These are phyloP conservation scores for Papilio gigon DNA, from an alignment of 2,888 invertebrate species.

Conservation along the genomic window DNA sequence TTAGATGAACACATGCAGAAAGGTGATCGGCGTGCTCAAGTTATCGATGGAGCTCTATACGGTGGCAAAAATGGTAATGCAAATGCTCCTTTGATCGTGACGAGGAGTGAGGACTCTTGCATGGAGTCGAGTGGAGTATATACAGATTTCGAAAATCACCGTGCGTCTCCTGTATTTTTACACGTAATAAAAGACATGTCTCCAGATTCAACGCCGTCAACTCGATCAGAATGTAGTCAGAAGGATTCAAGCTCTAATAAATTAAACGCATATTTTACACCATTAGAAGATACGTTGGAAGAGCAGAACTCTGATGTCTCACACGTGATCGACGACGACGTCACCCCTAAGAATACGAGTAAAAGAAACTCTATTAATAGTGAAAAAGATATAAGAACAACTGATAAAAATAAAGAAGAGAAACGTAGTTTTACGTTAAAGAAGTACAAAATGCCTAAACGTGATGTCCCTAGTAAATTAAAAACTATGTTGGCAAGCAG, in stretches of 20 bases:
- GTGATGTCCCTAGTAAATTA: slow-evolving; percentile 89
- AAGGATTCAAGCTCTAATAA: slow-evolving; percentile 69
- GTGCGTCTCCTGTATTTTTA: slow-evolving; percentile 76
- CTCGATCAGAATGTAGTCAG: slow-evolving; percentile 78
- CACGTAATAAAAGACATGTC: slow-evolving; percentile 86
- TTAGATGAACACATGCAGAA: slow-evolving; percentile 88
- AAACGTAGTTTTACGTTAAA: slow-evolving; percentile 82
- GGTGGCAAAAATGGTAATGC: slow-evolving; percentile 85
- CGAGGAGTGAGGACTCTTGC: slow-evolving; percentile 87
- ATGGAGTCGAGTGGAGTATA: slow-evolving; percentile 96
- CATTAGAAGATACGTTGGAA: slow-evolving; percentile 59
- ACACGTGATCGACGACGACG: slow-evolving; percentile 59
- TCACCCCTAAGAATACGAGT: slow-evolving; percentile 69
- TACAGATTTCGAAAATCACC: slow-evolving; percentile 90
- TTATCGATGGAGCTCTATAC: slow-evolving; percentile 95
- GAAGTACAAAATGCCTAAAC: slow-evolving; percentile 90
- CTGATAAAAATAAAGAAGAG: slow-evolving; percentile 78
- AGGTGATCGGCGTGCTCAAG: slow-evolving; percentile 89
- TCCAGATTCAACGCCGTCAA: slow-evolving; percentile 84
- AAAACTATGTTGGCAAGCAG: slow-evolving; percentile 86
- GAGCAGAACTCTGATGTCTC: slow-evolving; percentile 58
- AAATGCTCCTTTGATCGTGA: slow-evolving; percentile 80
- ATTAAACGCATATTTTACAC: slow-evolving; percentile 61
- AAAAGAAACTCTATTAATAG: slow-evolving; percentile 76
- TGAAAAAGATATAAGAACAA: slow-evolving; percentile 66